Evolutionary conservation across 2,113 vertebrate species (phyloP), one percentile per base, ranked within the genome.

Genomic region (Eurypyga helias): DNA sequence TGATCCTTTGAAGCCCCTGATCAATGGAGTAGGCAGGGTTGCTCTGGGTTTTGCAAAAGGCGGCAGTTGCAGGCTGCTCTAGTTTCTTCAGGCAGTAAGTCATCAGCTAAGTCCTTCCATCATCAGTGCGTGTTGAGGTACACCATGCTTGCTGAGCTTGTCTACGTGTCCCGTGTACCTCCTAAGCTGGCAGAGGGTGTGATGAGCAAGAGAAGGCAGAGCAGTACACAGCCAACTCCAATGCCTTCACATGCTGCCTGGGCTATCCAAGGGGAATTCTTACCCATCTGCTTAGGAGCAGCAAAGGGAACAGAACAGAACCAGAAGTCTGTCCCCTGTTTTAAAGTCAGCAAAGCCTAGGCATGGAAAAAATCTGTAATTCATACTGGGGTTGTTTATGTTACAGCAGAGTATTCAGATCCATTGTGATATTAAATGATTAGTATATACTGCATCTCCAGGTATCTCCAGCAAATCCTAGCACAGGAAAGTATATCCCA

Each of bases 401-500:
- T 34, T 66, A 66, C 26, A 88, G 71, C 73, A 67, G 49, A 60
- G 36, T 34, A 57, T 93, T 94, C 70, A 92, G 85, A 80, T 70
- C 51, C 58, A 89, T 25, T 64, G 81, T 66, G 72, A 87, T 75
- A 95, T 46, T 70, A 93, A 84, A 89, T 70, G 28, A 79, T 52
- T 45, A 77, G n/a, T 58, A 54, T 29, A 78, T 8, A 38, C 48
- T 21, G 51, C 46, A 58, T 83, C 46, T 97, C 57, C 82, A 92
- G 90, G 67, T 79, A 93, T 67, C 65, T 93, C 57, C 86, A 83
- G 83, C 58, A 97, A 86, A 93, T 86, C 95, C 72, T 77, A 85
- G 71, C 93, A 89, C 7, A 92, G 76, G 80, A 64, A 96, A 95
- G 85, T 78, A 76, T 92, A 91, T 94, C 61, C 81, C 82, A 92